Evolutionary conservation across 2,113 vertebrate genomes (phyloP).

Genomic region (Tragelaphus buxtoni): DNA sequence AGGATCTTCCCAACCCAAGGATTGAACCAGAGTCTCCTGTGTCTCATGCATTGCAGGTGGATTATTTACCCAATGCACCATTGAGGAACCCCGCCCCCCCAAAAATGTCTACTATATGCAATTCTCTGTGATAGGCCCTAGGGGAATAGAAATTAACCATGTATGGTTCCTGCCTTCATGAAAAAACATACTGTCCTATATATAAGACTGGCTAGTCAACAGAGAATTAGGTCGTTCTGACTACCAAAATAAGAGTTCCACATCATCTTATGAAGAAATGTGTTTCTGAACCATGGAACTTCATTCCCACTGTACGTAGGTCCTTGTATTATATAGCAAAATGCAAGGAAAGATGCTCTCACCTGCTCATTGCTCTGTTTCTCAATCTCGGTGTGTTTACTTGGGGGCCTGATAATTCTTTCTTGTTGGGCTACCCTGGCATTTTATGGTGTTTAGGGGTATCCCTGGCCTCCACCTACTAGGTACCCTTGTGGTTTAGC

Average conservation of each 20-base stretch:
- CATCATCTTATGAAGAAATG: not conserved
- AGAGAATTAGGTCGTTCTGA: not conserved
- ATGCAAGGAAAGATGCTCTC: not conserved
- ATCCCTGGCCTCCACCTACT: not conserved
- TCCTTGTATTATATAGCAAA: not conserved
- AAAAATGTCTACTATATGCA: not conserved
- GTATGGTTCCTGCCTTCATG: not conserved
- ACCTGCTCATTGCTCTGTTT: not conserved
- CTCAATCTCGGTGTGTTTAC: not conserved
- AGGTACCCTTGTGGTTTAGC: not conserved
- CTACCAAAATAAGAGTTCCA: not conserved
- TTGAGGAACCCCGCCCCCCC: not conserved
- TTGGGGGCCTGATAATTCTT: not conserved
- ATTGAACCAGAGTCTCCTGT: not conserved
- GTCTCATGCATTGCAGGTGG: not conserved
- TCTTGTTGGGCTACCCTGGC: accelerated
- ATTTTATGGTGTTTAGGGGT: not conserved
- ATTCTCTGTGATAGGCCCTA: not conserved
- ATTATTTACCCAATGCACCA: not conserved
- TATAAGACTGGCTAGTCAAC: not conserved
- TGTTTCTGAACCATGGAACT: not conserved
- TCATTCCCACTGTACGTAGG: not conserved
- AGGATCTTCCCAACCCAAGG: not conserved
- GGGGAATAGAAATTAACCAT: not conserved
- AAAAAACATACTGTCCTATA: not conserved